Base-by-base conservation (phyloP, 2,888 invertebrate genomes). In the Eupsilia transversa region DNA sequence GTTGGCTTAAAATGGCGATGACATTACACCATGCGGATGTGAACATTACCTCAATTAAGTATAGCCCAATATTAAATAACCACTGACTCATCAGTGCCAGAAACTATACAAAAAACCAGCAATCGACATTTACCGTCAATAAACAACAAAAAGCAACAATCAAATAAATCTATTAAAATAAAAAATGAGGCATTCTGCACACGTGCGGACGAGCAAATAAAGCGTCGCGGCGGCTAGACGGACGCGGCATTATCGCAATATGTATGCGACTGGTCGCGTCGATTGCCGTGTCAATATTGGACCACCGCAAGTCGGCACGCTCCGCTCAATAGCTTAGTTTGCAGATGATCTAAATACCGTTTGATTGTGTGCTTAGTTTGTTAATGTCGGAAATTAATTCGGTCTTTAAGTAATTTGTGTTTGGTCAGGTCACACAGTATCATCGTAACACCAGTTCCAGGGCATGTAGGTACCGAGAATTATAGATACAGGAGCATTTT, bases 221-320 rank as follows among this genome's bases (percentile, higher is more conserved):
- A 89, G 81, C 83, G 89, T 88, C 87, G 88, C 87, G 88, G 85
- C 87, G 88, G 83, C 88, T 90, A 90, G 86, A 91, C 90, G 89
- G 89, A 88, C 89, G 85, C 54, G 67, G 82, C 83, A 85, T 88
- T 82, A 86, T 82, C 84, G 78, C 86, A 79, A 87, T 91, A 88
- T 84, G 88, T 90, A 91, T 91, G 90, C 90, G 86, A 87, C 84
- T 82, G 80, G 85, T 66, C 79, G 79, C 80, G 75, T 86, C 89
- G 77, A 90, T 90, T 83, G 88, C 79, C 84, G 59, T 86, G 90
- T 89, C 88, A 91, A 91, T 93, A 91, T 91, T 89, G 89, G 93
- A 93, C 92, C 93, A 92, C 93, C 91, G 64, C 75, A 79, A 68
- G 77, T 69, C 77, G 82, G 86, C 84, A 83, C 85, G 86, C 85